Evolutionary conservation across 2,113 vertebrate genomes (phyloP).

Genomic region (Nipponia nippon): DNA sequence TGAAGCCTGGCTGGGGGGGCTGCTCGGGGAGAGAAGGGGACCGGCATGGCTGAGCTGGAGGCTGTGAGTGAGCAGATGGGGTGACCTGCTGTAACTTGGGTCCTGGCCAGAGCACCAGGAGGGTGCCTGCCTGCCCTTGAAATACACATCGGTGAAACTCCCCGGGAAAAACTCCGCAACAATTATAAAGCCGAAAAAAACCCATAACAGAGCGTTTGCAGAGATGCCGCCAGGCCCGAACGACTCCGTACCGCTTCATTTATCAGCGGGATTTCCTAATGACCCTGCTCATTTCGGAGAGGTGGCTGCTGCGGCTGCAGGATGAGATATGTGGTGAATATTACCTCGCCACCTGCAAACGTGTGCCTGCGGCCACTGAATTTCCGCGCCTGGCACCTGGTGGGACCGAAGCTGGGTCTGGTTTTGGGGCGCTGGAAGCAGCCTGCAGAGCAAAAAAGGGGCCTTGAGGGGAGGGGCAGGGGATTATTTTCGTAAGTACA

Average conservation of each 20-base stretch:
- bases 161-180: neutral
- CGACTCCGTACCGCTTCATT: accelerated
- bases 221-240: neutral
- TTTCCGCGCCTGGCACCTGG: neutral
- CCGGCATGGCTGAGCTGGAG: neutral
- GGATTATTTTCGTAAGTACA: neutral
- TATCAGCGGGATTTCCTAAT: neutral
- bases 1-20: neutral
- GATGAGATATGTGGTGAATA: neutral
- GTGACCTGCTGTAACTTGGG: neutral
- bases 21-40: accelerated
- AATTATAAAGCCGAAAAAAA: neutral
- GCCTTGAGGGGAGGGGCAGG: neutral
- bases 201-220: accelerated
- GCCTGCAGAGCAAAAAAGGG: neutral
- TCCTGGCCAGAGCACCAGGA: neutral
- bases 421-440: neutral
- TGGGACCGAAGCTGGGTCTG: neutral
- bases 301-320: neutral
- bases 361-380: neutral
- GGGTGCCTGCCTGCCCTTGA: neutral
- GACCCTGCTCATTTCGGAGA: neutral
- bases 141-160: neutral
- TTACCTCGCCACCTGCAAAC: accelerated
- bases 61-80: neutral